These are phyloP conservation scores for Papilio xuthus DNA, from an alignment of 1,140 invertebrate genomes.

Conservation along the genomic window DNA sequence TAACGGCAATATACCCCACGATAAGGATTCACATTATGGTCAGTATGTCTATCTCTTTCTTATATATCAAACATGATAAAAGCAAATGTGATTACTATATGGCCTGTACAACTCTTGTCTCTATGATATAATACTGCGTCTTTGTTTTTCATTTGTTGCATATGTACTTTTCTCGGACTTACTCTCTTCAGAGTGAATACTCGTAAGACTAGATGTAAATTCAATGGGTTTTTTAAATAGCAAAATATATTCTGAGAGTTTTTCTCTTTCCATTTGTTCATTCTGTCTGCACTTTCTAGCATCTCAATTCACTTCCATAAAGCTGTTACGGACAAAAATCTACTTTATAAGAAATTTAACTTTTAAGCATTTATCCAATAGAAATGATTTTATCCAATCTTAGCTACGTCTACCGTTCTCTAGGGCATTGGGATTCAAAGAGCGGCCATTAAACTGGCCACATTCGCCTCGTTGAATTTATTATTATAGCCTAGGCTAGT, in stretches of 20 bases:
- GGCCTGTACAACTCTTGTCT: no score
- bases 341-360: neutral
- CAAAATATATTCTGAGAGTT: neutral
- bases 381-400: neutral
- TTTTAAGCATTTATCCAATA: neutral
- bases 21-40: conserved; percentile 76
- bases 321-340: neutral
- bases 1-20: conserved; percentile 88
- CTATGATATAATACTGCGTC: no score
- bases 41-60: conserved; percentile 40
- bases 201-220: no score
- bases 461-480: neutral
- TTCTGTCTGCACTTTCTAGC: neutral
- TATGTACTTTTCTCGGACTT: no score
- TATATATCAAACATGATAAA: neutral
- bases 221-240: no score
- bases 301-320: neutral
- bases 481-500: neutral
- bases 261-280: neutral
- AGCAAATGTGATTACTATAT: neutral
- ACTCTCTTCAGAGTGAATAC: no score
- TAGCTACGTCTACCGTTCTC: neutral
- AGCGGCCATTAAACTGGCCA: conserved; percentile 9
- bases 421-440: conserved; percentile 13
- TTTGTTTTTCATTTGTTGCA: no score